Evolutionary conservation across 1,140 invertebrate species (phyloP), one percentile per base, ranked within the genome.

Genomic region (Drosophila chauvacae): DNA sequence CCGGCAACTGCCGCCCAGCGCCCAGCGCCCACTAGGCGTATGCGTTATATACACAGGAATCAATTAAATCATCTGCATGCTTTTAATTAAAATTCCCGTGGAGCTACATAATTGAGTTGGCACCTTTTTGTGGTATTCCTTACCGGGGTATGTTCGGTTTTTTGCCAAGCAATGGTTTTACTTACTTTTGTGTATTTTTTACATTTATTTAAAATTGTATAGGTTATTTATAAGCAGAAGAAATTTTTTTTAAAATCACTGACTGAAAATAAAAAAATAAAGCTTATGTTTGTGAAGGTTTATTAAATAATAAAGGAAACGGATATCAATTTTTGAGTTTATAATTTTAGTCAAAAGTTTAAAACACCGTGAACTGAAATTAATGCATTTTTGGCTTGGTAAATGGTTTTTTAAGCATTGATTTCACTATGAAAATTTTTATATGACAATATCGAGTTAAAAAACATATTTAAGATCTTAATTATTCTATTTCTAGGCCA

Each of bases 51-150:
- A 48, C 35, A 48, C 58, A 50, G 66, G 69, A 86, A 88, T 88
- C 85, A 88, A 88, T 90, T 88, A 88, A 84, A 76, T 78, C 77
- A 74, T 81, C 80, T 76, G 69, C 84, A 75, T 63, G 74, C 80
- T 84, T 84, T 84, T 88, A 88, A 88, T 88, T 88, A 81, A 88
- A 90, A 79, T 84, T 90, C 58, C 64, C 73, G 71, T 59, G 47
- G 77, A 77, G 72, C 74, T 72, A 74, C 66, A 80, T 88, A 88
- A 88, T 88, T 80, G 80, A 88, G 84, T 88, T 71, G 77, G 80
- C 77, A 69, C 76, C 33, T 63, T 80, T 71, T 37, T 13, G 50
- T 26, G 44, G 56, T 23, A 48, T 45, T 63, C 20, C 57, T 56
- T 51, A 3, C 7, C 9, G 45, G 63, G 65, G 66, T 51, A 50